phyloP scores from a whole-genome alignment of 2,888 invertebrate species.

The Pandemis corylana region DNA sequence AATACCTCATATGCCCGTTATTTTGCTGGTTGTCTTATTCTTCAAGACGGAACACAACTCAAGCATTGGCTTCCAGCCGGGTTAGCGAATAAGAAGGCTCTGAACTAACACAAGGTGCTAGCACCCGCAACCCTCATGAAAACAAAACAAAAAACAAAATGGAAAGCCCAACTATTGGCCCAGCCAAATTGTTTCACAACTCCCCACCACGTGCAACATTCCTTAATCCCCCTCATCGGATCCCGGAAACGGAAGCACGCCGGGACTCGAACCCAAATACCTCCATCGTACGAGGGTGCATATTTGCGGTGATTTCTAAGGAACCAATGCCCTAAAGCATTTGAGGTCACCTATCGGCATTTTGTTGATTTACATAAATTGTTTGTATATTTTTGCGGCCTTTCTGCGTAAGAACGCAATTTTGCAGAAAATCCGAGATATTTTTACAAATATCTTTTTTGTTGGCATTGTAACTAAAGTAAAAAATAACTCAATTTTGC shows the following conservation, averaged over 20 bases:
- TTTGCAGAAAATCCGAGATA: neutral
- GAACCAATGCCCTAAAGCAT: slow-evolving; percentile 8
- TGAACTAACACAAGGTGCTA: too few species aligned
- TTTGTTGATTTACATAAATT: slow-evolving; percentile 18
- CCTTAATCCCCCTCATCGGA: slow-evolving; percentile 3
- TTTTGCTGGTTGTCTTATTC: too few species aligned
- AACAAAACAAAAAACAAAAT: neutral
- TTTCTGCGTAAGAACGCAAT: neutral
- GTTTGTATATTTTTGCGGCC: slow-evolving; percentile 7
- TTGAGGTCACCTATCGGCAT: slow-evolving; percentile 19
- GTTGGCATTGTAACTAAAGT: too few species aligned
- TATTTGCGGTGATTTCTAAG: slow-evolving; percentile 39
- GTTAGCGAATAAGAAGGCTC: too few species aligned
- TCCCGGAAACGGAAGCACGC: slow-evolving; percentile 19
- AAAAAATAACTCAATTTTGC: too few species aligned
- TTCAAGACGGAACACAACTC: too few species aligned
- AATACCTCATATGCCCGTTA: too few species aligned
- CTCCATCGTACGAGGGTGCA: slow-evolving; percentile 22
- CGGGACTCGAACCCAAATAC: slow-evolving; percentile 25
- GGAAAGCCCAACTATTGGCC: neutral
- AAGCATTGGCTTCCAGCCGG: too few species aligned
- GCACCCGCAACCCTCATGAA: too few species aligned
- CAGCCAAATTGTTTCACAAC: neutral
- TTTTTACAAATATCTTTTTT: neutral
- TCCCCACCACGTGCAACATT: neutral